phyloP scores from a whole-genome alignment of 2,113 vertebrate species.

The Catharus fuscescens region DNA sequence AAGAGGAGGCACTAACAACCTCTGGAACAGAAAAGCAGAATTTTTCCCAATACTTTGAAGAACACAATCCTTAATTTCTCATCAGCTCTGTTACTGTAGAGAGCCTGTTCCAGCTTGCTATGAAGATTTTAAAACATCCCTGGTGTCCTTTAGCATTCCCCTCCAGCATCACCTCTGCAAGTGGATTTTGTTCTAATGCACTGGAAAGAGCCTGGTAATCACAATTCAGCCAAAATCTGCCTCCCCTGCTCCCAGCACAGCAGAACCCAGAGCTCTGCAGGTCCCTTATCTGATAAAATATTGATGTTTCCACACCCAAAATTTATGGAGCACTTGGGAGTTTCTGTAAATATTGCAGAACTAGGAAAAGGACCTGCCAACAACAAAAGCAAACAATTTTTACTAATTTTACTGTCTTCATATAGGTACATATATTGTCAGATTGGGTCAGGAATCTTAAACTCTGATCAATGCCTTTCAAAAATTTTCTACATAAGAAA shows the following conservation, averaged over 20 bases:
- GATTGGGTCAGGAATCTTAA: not conserved
- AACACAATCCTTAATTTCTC: not conserved
- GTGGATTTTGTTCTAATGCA: not conserved
- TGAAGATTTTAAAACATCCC: not conserved
- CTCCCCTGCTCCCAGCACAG: not conserved
- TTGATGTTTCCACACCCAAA: not conserved
- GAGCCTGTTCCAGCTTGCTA: not conserved
- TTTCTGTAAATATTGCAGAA: accelerated
- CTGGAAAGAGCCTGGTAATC: not conserved
- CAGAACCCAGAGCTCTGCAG: not conserved
- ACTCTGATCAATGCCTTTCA: not conserved
- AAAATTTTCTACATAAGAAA: not conserved
- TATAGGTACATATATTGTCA: not conserved
- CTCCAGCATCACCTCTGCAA: not conserved
- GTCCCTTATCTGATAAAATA: not conserved
- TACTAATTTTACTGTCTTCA: not conserved
- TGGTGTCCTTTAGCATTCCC: not conserved
- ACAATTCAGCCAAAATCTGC: not conserved
- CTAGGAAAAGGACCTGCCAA: not conserved
- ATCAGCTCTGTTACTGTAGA: not conserved
- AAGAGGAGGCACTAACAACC: not conserved
- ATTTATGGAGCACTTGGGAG: not conserved
- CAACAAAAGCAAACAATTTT: not conserved
- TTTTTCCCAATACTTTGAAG: not conserved
- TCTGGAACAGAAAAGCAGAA: not conserved